Conservation (phyloP, 2,797 vertebrate genomes). For the Onychomys leucogaster region DNA sequence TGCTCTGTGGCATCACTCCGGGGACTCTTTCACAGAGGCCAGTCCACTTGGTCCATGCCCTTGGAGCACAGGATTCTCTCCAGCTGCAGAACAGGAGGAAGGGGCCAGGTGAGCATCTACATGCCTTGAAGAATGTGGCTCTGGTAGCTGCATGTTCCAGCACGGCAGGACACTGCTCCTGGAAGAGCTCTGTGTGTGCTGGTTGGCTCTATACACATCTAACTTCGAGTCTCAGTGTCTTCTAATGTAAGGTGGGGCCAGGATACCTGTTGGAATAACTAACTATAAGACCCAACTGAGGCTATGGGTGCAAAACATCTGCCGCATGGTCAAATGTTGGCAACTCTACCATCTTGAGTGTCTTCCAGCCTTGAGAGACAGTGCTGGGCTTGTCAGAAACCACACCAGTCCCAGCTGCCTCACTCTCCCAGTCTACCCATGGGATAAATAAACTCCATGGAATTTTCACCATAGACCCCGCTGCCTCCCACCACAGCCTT, state of each 20-base stretch:
- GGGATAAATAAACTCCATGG: neutral
- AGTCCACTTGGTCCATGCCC: neutral
- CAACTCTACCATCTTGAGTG: neutral
- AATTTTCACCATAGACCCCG: neutral
- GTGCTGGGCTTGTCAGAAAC: neutral
- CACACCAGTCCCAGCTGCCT: neutral
- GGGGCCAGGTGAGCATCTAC: fast-evolving
- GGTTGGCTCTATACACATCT: neutral
- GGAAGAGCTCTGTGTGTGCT: neutral
- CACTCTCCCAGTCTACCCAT: neutral
- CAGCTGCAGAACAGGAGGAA: neutral
- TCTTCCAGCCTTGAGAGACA: neutral
- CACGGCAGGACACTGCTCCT: neutral
- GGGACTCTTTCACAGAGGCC: neutral
- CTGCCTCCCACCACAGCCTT: neutral
- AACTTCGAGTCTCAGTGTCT: neutral
- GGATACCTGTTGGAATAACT: too few relatives aligned
- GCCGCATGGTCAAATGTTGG: neutral
- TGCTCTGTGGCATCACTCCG: neutral
- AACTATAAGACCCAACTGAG: neutral
- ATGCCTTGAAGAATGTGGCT: neutral
- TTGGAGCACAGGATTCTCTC: neutral
- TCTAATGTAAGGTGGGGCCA: neutral
- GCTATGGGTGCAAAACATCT: fast-evolving
- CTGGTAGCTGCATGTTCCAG: neutral